Base-by-base conservation (phyloP, 2,113 vertebrate species). In the Perca schrenkii region DNA sequence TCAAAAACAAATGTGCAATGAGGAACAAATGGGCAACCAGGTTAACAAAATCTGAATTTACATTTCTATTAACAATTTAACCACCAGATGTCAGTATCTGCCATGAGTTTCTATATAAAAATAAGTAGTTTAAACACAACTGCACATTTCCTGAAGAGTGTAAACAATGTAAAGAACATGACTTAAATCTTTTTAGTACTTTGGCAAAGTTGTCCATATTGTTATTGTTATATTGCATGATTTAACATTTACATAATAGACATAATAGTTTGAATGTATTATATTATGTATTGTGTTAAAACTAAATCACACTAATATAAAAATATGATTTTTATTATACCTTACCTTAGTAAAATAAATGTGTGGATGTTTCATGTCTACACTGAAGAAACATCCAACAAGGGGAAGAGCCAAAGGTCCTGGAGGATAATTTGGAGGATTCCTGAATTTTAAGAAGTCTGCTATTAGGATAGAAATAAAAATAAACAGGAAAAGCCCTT, bases 381-480 rank as follows among this genome's bases (percentile, higher is more conserved):
- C 2, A 78, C 83, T 25, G 1, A 95, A 25, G 0, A 96, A 0
- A 52, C 93, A 94, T 10, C 96, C 96, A 4, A 97, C 0, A 4
- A 97, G 14, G 0, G 96, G 96, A 8, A 97, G 28, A 34, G 75
- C 0, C 14, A 77, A 11, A 0, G 96, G 96, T 1, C 94, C 91
- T 0, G 96, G 96, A 1, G 96, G 96, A 49, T 81, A 96, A 69
- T 94, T 79, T 49, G 90, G 89, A 0, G 94, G 95, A 7, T 68
- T 94, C 69, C 91, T 93, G 50, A 69, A 81, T 90, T 90, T 96
- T 52, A 96, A 12, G 50, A 87, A 94, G 79, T 95, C 83, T 0
- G 88, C 75, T 0, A 96, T 54, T 0, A 96, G 46, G 13, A 97
- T 86, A 19, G 96, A 94, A 21, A 91, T 4, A 0, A 92, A 0